phyloP scores from a whole-genome alignment of 2,113 vertebrate genomes.

The Sterrhoptilus dennistouni region DNA sequence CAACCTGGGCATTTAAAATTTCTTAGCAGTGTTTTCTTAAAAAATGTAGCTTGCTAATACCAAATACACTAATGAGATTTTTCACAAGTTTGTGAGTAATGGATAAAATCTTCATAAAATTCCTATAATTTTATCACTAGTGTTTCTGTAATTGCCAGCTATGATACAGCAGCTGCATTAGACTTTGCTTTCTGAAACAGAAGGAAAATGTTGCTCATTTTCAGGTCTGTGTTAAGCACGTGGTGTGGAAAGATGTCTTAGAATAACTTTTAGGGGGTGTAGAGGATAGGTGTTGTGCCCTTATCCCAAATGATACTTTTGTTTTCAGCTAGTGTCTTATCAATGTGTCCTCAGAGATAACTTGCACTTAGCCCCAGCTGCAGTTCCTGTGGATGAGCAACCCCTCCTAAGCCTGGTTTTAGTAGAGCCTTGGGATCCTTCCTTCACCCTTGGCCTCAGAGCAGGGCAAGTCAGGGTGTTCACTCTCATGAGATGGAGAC shows the following conservation, averaged over 20 bases:
- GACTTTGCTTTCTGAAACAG: background rate
- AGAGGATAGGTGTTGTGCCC: background rate
- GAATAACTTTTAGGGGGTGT: background rate
- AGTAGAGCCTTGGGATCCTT: background rate
- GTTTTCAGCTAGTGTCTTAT: background rate
- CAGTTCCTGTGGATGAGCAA: background rate
- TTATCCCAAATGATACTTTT: background rate
- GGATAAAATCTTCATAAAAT: background rate
- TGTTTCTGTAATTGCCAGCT: background rate
- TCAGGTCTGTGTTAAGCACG: background rate
- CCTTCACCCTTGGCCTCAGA: fast-evolving
- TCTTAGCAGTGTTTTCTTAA: background rate
- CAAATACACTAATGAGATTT: background rate
- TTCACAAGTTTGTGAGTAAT: background rate
- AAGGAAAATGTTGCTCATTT: background rate
- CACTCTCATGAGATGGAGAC: fast-evolving
- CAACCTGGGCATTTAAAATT: background rate
- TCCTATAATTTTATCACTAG: background rate
- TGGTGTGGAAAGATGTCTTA: background rate
- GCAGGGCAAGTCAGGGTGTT: background rate
- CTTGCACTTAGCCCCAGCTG: background rate
- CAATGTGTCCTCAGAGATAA: fast-evolving
- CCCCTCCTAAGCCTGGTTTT: background rate
- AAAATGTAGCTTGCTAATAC: background rate
- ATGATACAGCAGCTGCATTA: background rate